Percentiles rank a stretch among this genome's conserved stretches.
Conservation (phyloP, 2,888 invertebrate species). For the Callyntrura guangdongensis region DNA sequence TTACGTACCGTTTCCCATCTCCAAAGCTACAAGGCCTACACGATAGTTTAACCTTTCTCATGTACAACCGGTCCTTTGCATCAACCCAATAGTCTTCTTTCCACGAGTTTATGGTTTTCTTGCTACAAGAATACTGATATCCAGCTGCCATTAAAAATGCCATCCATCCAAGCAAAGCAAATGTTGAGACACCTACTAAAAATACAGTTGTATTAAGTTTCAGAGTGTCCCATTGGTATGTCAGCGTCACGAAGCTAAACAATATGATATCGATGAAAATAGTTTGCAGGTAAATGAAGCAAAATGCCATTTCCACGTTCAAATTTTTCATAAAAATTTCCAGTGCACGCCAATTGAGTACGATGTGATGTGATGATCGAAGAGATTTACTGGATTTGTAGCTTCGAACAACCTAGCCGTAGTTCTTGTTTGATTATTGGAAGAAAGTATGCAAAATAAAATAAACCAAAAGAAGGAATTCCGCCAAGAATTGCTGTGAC, state of each 20-base stretch:
- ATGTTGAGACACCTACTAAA: background rate
- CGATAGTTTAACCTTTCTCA: slow-evolving; percentile 42
- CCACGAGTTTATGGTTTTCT: slow-evolving; percentile 43
- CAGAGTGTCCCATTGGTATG: slow-evolving; percentile 21
- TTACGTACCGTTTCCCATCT: slow-evolving; percentile 29
- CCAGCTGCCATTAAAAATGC: slow-evolving; percentile 9
- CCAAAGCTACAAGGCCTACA: slow-evolving; percentile 1
- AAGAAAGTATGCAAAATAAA: slow-evolving; percentile 9
- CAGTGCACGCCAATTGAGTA: slow-evolving; percentile 13
- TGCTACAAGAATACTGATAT: background rate
- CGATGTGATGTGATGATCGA: background rate
- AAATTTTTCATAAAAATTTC: slow-evolving; percentile 45
- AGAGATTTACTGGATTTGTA: slow-evolving; percentile 42
- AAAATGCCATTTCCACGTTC: slow-evolving; percentile 9
- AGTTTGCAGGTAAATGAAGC: slow-evolving; percentile 36
- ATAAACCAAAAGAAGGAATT: background rate
- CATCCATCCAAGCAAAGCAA: slow-evolving; percentile 30
- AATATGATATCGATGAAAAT: background rate
- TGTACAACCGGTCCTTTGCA: background rate
- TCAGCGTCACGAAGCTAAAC: slow-evolving; percentile 38
- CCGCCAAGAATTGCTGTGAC: background rate
- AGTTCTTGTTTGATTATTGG: slow-evolving; percentile 29
- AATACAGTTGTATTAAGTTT: slow-evolving; percentile 16
- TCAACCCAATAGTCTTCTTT: background rate
- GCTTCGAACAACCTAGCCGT: background rate